Percentiles rank a stretch among this genome's conserved stretches.
phyloP scores from a whole-genome alignment of 2,888 invertebrate genomes.

The Didymodactylos carnosus region DNA sequence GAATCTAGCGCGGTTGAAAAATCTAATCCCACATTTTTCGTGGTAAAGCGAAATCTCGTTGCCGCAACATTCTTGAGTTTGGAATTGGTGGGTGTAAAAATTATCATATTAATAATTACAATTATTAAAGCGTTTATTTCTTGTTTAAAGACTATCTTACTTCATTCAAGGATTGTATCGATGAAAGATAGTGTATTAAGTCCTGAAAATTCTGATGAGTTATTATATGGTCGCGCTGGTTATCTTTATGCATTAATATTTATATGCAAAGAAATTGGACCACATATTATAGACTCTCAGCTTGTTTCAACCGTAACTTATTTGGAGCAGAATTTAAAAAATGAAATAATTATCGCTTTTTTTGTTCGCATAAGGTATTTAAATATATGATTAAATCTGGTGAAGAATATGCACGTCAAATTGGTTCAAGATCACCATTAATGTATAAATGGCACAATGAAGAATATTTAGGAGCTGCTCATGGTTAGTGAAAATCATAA shows the following conservation, averaged over 20 bases:
- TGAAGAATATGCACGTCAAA: constrained; percentile 4
- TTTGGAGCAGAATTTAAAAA: background rate
- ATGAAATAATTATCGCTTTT: background rate
- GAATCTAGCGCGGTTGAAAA: too few relatives aligned
- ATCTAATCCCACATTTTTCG: too few relatives aligned
- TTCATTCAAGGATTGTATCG: background rate
- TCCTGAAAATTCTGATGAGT: constrained; percentile 46
- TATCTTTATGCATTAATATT: constrained; percentile 57
- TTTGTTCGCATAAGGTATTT: background rate
- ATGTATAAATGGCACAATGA: constrained; percentile 70
- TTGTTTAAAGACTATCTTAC: background rate
- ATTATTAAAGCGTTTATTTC: too few relatives aligned
- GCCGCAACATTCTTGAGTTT: too few relatives aligned
- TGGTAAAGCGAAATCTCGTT: too few relatives aligned
- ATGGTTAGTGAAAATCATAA: too few relatives aligned
- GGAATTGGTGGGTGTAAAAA: too few relatives aligned
- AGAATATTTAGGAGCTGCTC: constrained; percentile 46
- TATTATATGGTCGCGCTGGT: constrained; percentile 64
- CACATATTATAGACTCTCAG: background rate
- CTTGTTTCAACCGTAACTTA: background rate
- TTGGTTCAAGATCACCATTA: background rate
- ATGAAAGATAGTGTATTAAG: background rate
- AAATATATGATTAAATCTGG: constrained; percentile 8
- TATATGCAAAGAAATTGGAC: constrained; percentile 37
- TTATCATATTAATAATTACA: too few relatives aligned